Percentiles rank a stretch among this genome's conserved stretches.
Evolutionary conservation across 2,888 invertebrate genomes (phyloP).

Genomic region (Smittia sp.): DNA sequence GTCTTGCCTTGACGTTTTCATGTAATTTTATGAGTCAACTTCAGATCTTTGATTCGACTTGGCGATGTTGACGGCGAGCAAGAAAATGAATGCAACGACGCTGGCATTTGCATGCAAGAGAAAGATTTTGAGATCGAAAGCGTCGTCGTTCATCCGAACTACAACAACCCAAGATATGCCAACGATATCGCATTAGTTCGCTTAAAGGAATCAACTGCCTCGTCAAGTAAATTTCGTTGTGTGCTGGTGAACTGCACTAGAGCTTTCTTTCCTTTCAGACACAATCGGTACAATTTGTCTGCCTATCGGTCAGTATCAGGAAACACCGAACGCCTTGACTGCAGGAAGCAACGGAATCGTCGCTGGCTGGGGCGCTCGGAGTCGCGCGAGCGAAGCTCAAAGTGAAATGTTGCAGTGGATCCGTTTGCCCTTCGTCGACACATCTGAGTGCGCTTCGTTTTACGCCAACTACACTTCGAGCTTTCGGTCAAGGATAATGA

Average conservation of each 20-base stretch:
- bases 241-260: too few species aligned
- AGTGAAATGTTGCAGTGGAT: constrained; percentile 53
- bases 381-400: constrained; percentile 36
- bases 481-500: constrained; percentile 52
- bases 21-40: constrained; percentile 42
- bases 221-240: background rate
- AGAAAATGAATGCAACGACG: constrained; percentile 53
- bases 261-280: too few species aligned
- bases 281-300: constrained; percentile 56
- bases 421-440: constrained; percentile 53
- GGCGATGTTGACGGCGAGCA: constrained; percentile 60
- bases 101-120: constrained; percentile 53
- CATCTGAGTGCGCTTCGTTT: constrained; percentile 50
- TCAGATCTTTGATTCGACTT: constrained; percentile 60
- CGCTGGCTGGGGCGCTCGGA: constrained; percentile 60
- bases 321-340: constrained; percentile 49
- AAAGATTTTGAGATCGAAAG: constrained; percentile 58
- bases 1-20: background rate
- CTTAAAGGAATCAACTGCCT: constrained; percentile 45
- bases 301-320: constrained; percentile 49
- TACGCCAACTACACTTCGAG: constrained; percentile 52
- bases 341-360: constrained; percentile 59
- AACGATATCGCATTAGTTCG: constrained; percentile 62
- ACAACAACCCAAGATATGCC: constrained; percentile 54
- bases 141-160: constrained; percentile 57